Evolutionary conservation across 1,140 invertebrate genomes (phyloP).

Genomic region (Heliconius nattereri): DNA sequence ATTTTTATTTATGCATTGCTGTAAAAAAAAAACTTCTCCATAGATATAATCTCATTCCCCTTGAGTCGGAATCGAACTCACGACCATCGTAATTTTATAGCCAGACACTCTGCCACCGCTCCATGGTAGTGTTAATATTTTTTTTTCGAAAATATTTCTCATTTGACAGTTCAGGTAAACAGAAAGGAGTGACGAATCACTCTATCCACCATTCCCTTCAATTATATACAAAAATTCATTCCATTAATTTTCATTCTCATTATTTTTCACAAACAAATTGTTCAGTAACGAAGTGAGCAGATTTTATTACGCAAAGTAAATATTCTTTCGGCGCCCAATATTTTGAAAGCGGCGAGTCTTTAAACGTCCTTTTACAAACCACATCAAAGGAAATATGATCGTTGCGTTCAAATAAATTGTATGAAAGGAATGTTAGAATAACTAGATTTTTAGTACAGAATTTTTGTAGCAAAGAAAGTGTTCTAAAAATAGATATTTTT

Average conservation of each 20-base stretch:
- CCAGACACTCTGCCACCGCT: too few relatives aligned
- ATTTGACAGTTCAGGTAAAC: too few relatives aligned
- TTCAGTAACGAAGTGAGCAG: constrained; percentile 8
- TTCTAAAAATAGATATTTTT: background rate
- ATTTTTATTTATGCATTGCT: too few relatives aligned
- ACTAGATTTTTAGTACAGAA: background rate
- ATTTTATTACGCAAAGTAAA: constrained; percentile 17
- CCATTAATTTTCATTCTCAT: background rate
- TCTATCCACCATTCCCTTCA: background rate
- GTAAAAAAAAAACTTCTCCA: too few relatives aligned
- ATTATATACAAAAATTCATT: background rate
- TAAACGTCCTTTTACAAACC: constrained; percentile 3
- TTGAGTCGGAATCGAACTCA: too few relatives aligned
- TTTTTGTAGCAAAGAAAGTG: background rate
- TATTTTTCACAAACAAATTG: constrained; percentile 9
- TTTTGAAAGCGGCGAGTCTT: constrained; percentile 5
- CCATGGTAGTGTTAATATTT: too few relatives aligned
- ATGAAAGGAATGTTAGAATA: background rate
- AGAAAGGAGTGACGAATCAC: too few relatives aligned
- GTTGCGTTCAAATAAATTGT: constrained; percentile 12
- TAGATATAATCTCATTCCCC: too few relatives aligned
- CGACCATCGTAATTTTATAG: too few relatives aligned
- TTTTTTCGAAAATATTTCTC: too few relatives aligned
- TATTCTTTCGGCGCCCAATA: constrained; percentile 4
- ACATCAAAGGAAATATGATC: constrained; percentile 14